A percentile compares a stretch with the other conserved stretches of the same genome.
phyloP scores from a whole-genome alignment of 2,113 vertebrate species.

The Corvus hawaiiensis region DNA sequence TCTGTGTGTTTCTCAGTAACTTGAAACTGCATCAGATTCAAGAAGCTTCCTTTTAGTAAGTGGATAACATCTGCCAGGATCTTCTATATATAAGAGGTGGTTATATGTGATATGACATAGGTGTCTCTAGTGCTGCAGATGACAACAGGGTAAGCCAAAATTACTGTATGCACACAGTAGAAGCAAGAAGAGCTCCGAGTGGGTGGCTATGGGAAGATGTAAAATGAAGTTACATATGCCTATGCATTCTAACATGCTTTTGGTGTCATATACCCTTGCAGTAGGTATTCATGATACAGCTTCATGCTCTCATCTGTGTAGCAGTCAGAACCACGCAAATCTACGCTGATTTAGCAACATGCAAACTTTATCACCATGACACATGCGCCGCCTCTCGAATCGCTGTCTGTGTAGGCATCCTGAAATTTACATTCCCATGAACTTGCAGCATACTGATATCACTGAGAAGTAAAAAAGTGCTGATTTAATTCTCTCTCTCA shows the following conservation, averaged over 20 bases:
- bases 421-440: neutral
- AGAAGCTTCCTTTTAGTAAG: neutral
- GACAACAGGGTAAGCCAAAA: neutral
- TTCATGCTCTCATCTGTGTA: neutral
- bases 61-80: neutral
- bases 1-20: neutral
- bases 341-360: neutral
- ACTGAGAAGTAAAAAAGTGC: neutral
- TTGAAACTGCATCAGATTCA: neutral
- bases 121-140: neutral
- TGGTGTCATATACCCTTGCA: neutral
- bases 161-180: neutral
- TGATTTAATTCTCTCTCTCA: neutral
- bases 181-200: neutral
- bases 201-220: neutral
- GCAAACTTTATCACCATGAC: neutral
- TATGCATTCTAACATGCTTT: neutral
- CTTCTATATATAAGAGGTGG: neutral
- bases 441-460: neutral
- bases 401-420: neutral
- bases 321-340: neutral
- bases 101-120: neutral
- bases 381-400: accelerated
- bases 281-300: neutral
- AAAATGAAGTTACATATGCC: neutral